Percentiles rank a stretch among this genome's conserved stretches.
Conservation (phyloP, 2,888 invertebrate genomes). For the Limnephilus auricula region DNA sequence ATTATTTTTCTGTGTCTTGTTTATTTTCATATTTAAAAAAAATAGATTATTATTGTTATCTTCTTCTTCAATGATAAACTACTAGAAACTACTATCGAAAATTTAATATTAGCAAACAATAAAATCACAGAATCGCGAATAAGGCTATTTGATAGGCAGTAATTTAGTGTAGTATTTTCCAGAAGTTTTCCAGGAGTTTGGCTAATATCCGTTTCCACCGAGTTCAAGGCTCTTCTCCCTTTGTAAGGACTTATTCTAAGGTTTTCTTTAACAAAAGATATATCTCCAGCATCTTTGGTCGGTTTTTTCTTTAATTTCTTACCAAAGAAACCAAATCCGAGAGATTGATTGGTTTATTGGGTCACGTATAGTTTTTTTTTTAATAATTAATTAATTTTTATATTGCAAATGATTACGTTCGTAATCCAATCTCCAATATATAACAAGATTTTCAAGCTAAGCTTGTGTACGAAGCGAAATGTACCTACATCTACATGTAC, state of each 20-base stretch:
- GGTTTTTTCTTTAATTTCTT: neutral
- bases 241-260: neutral
- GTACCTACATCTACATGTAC: no score
- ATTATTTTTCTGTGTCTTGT: no score
- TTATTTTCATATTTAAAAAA: no score
- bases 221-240: neutral
- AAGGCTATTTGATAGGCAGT: conserved; percentile 7
- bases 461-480: no score
- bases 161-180: neutral
- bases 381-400: neutral
- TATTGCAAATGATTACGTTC: no score
- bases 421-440: no score
- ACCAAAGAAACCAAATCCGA: neutral
- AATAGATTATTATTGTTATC: no score
- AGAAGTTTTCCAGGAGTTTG: neutral
- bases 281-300: neutral
- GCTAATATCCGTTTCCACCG: conserved; percentile 5
- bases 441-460: no score
- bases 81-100: no score
- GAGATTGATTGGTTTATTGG: neutral
- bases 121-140: neutral
- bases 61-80: no score
- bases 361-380: neutral
- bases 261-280: neutral
- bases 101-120: neutral